A percentile compares a stretch with the other conserved stretches of the same genome.
Evolutionary conservation across 2,797 vertebrate species (phyloP).

Genomic region (Salmo trutta): DNA sequence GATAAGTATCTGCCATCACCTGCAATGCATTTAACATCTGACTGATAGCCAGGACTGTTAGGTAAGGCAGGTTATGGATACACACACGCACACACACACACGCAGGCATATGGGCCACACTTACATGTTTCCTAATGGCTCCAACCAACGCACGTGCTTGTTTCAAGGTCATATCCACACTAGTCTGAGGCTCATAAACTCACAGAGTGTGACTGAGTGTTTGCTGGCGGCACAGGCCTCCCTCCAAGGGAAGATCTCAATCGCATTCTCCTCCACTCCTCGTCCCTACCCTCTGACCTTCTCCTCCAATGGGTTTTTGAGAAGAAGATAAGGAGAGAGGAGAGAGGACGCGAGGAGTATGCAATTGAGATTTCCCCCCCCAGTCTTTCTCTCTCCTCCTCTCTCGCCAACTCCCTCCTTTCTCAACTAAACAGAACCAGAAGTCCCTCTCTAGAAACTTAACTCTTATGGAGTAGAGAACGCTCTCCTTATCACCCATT

Average conservation of each 20-base stretch:
- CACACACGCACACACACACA: neutral
- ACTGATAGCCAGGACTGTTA: conserved; percentile 1
- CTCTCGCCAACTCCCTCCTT: neutral
- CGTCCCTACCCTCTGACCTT: no score
- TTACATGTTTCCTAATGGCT: conserved; percentile 6
- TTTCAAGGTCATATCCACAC: conserved; percentile 36
- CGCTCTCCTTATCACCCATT: neutral
- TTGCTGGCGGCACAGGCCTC: conserved; percentile 8
- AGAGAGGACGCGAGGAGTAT: no score
- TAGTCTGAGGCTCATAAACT: conserved; percentile 30
- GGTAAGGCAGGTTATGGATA: neutral
- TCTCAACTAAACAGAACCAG: neutral
- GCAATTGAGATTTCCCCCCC: neutral
- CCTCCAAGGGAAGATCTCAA: neutral
- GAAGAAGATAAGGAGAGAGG: no score
- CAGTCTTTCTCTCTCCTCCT: neutral
- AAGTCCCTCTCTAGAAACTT: conserved; percentile 3
- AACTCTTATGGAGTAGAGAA: neutral
- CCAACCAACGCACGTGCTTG: conserved; percentile 11
- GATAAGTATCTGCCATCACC: conserved; percentile 16
- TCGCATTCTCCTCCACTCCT: no score
- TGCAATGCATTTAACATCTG: conserved; percentile 19
- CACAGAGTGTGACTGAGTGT: conserved; percentile 23
- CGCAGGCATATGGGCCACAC: neutral
- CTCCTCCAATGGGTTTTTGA: no score